Base-by-base conservation (phyloP, 2,113 vertebrate species). In the Neofelis nebulosa region DNA sequence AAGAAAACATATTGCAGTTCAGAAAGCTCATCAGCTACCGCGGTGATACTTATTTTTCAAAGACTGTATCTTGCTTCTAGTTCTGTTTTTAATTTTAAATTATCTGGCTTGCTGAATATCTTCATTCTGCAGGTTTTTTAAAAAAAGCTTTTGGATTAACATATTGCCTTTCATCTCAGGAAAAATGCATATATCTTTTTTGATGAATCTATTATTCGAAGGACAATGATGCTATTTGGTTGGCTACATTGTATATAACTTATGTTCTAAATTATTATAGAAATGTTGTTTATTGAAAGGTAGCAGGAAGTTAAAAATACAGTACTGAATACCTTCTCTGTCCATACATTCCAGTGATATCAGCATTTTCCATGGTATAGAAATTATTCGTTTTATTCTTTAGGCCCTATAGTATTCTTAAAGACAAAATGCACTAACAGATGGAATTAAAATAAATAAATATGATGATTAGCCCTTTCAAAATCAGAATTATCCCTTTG, bases 31-130 rank as follows among this genome's bases (percentile, higher is more conserved):
- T 57, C 65, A 55, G 73, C 66, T 71, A 16, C 31, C 55, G 4
- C 4, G 50, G 73, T 78, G 50, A 29, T 9, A 18, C 45, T 86
- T 74, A 50, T 16, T 91, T 94, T 91, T 95, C 69, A 84, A 90
- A 81, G 81, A 8, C 18, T 78, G 6, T 7, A 50, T 2, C 8
- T 86, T 95, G 12, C 38, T 65, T 86, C 78, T 91, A 25, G 10
- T n/a, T 81, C 57, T 79, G 31, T 13, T 82, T 83, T 94, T 84
- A 79, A 90, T 93, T 93, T 94, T 92, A 95, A 94, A 89, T 94
- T 76, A 84, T 57, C 45, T 89, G 25, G 11, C 13, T 86, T 65
- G 7, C 21, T 68, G 52, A 91, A 50, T 84, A 65, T 31, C 48
- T 80, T 76, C 16, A 31, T 89, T 86, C 36, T 80, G 19, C 33